These are phyloP conservation scores for Gavialis gangeticus DNA, from an alignment of 2,113 vertebrate species.

Conservation along the genomic window DNA sequence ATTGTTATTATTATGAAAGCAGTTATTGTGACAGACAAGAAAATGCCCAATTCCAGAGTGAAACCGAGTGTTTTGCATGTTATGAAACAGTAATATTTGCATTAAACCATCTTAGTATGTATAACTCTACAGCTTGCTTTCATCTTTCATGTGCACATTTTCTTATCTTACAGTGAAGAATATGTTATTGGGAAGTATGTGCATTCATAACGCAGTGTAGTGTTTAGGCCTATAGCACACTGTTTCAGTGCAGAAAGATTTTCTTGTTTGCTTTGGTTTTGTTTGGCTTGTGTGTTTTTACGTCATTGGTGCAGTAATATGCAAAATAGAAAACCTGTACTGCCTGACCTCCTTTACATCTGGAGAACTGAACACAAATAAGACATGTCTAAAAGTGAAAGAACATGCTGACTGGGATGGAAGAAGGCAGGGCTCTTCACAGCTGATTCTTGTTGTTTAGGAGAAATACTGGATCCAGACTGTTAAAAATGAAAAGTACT, in stretches of 20 bases:
- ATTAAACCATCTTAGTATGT: slow-evolving; percentile 13
- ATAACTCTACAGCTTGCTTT: neutral
- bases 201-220: neutral
- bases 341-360: slow-evolving; percentile 53
- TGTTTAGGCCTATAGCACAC: neutral
- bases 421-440: neutral
- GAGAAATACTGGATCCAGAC: neutral
- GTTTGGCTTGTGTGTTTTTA: neutral
- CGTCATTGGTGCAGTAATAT: slow-evolving; percentile 56
- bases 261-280: neutral
- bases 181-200: neutral
- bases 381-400: neutral
- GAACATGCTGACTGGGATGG: fast-evolving
- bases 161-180: neutral
- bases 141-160: neutral
- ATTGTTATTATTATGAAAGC: slow-evolving; percentile 39
- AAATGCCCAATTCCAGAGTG: slow-evolving; percentile 1
- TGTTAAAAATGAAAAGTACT: neutral
- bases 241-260: neutral
- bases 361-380: neutral
- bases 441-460: neutral
- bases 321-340: slow-evolving; percentile 69
- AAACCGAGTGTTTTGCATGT: slow-evolving; percentile 6
- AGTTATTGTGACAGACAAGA: slow-evolving; percentile 17
- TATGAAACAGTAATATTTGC: slow-evolving; percentile 14